These are phyloP conservation scores for Salvator merianae DNA, from an alignment of 2,113 vertebrate species.

Conservation along the genomic window DNA sequence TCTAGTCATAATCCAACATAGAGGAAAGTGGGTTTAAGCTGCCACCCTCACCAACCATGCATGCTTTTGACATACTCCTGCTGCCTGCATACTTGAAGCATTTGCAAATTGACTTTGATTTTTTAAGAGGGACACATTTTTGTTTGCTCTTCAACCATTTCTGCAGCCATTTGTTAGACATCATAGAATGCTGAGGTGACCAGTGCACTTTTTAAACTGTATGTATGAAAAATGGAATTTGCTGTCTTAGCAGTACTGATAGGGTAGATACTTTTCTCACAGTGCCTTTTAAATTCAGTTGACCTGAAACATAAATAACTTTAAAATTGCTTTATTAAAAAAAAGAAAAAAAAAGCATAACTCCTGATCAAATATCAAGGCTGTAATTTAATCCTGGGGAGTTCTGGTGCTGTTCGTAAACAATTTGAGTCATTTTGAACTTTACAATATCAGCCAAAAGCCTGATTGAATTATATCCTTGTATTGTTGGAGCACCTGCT, in stretches of 20 bases:
- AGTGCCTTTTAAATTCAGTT: slow-evolving; percentile 52
- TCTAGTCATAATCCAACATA: not conserved
- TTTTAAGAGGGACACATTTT: not conserved
- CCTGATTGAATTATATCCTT: slow-evolving; percentile 76
- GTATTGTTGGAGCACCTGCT: slow-evolving; percentile 72
- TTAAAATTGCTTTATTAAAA: slow-evolving; percentile 71
- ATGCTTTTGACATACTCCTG: not conserved
- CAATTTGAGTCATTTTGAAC: slow-evolving; percentile 71
- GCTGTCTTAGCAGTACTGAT: not conserved
- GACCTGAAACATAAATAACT: slow-evolving; percentile 67
- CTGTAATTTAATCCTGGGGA: slow-evolving; percentile 77
- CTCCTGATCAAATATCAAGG: slow-evolving; percentile 72
- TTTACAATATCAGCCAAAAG: slow-evolving; percentile 74
- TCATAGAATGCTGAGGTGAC: not conserved
- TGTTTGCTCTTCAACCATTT: rapidly evolving
- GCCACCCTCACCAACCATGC: not conserved
- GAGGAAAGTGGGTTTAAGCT: not conserved
- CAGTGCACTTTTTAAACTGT: slow-evolving; percentile 22
- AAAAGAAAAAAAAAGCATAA: slow-evolving; percentile 66
- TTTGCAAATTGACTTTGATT: not conserved
- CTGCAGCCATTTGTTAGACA: not conserved
- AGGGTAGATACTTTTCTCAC: slow-evolving; percentile 17
- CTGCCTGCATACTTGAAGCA: too few species aligned
- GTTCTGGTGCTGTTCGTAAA: slow-evolving; percentile 78
- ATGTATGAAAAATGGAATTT: slow-evolving; percentile 44